phyloP scores from a whole-genome alignment of 2,888 invertebrate species.

The Scaptomyza parva region DNA sequence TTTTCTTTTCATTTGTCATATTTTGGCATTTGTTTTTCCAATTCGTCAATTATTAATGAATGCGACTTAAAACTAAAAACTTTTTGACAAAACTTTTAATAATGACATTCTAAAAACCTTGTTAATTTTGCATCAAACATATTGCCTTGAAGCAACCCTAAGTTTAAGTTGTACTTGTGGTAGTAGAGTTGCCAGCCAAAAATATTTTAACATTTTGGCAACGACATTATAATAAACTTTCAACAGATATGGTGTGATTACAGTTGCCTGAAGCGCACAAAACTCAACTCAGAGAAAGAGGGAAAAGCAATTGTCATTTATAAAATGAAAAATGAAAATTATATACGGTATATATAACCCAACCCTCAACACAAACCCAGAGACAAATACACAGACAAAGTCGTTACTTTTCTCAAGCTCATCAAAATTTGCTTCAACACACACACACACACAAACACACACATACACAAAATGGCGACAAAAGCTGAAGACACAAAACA shows the following conservation, averaged over 20 bases:
- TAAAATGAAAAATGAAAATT: conserved; percentile 68
- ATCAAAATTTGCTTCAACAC: conserved; percentile 73
- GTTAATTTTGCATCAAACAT: neutral
- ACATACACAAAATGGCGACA: conserved; percentile 76
- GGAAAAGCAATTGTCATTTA: conserved; percentile 69
- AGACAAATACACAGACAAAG: no score
- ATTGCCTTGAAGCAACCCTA: no score
- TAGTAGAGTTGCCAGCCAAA: neutral
- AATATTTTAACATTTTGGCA: conserved; percentile 46
- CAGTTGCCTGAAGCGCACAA: conserved; percentile 60
- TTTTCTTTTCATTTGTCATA: conserved; percentile 16
- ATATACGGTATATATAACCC: conserved; percentile 43
- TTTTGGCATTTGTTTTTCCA: conserved; percentile 39
- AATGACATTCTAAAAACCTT: neutral
- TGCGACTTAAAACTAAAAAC: conserved; percentile 10
- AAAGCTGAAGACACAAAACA: conserved; percentile 44
- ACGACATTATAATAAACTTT: conserved; percentile 69
- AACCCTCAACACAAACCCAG: conserved; percentile 33
- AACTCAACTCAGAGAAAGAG: conserved; percentile 26
- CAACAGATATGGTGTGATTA: conserved; percentile 80
- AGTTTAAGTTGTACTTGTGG: no score
- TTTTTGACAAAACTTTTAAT: neutral
- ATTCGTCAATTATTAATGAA: conserved; percentile 48
- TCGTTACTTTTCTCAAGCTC: conserved; percentile 68
- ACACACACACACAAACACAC: neutral